phyloP scores from a whole-genome alignment of 2,113 vertebrate genomes.

The Rhinichthys klamathensis region DNA sequence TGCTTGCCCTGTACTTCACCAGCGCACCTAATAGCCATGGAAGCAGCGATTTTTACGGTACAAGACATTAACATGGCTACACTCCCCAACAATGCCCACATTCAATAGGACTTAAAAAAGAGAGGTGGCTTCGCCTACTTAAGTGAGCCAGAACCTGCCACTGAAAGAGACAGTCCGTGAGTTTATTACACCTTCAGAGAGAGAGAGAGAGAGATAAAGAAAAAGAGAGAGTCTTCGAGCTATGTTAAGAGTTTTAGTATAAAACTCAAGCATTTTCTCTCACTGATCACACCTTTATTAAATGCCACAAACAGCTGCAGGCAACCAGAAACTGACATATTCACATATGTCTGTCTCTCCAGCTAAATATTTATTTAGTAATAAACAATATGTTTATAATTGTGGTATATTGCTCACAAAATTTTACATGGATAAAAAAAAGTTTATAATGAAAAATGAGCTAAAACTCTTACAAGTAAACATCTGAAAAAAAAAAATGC shows the following conservation, averaged over 20 bases:
- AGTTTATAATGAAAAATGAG: background rate
- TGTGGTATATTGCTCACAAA: background rate
- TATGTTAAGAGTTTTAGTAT: background rate
- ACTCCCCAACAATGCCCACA: constrained; percentile 77
- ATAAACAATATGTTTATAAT: background rate
- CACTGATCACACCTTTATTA: constrained; percentile 3
- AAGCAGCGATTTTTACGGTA: constrained; percentile 99
- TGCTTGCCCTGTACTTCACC: constrained; percentile 82
- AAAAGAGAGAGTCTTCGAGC: background rate
- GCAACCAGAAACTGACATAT: background rate
- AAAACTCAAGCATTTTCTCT: background rate
- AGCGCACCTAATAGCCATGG: constrained; percentile 99
- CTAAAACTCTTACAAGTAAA: background rate
- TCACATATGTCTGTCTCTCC: background rate
- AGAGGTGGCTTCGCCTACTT: constrained; percentile 75
- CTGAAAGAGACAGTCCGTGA: constrained; percentile 74
- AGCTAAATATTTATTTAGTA: background rate
- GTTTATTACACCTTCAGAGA: constrained; percentile 78
- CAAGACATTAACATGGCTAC: constrained; percentile 96
- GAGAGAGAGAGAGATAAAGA: background rate
- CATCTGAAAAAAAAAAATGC: background rate
- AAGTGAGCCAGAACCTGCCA: constrained; percentile 79
- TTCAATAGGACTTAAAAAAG: constrained; percentile 70
- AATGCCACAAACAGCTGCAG: constrained; percentile 20
- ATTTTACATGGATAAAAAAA: background rate